Evolutionary conservation across 2,888 invertebrate genomes (phyloP), one percentile per base, ranked within the genome.

Genomic region (Tiphia femorata): DNA sequence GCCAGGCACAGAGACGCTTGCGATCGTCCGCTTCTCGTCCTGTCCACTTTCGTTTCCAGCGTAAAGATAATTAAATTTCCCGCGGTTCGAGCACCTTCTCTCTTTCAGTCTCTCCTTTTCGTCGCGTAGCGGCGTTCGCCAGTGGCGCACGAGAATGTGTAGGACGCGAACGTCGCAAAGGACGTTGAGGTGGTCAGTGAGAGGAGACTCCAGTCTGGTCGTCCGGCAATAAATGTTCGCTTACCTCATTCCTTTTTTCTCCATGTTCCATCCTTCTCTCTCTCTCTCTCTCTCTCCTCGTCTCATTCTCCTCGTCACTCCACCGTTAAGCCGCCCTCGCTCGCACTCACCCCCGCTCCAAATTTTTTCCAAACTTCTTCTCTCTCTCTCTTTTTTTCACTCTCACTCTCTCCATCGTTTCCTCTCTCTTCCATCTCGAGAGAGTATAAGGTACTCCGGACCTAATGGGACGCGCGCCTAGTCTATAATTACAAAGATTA

Each of bases 401-500:
- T n/a, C n/a, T n/a, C n/a, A n/a, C 41, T 12, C 19, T 20, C 40
- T 37, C 33, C n/a, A 6, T n/a, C 25, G 5, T n/a, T 33, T 12
- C 33, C 33, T 40, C 17, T 40, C 21, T 40, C 21, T 50, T 12
- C 29, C 33, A n/a, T 14, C 25, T 19, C 54, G 40, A 61, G 58
- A 56, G 52, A 49, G 52, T 56, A 60, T 50, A n/a, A n/a, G n/a
- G n/a, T n/a, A n/a, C n/a, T n/a, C n/a, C n/a, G 54, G 57, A 76
- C 72, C 75, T 78, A 78, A 78, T 78, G 75, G 76, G 75, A 78
- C 76, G 77, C 77, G 73, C 77, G 78, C 69, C 72, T 70, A 72
- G 66, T 78, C 78, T 80, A 77, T 80, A 80, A 80, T 80, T 80
- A 80, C 75, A 79, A 79, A 80, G 80, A 80, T 80, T 80, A 78